These are phyloP conservation scores for Diabrotica balteata DNA, from an alignment of 2,888 invertebrate genomes.

Conservation along the genomic window DNA sequence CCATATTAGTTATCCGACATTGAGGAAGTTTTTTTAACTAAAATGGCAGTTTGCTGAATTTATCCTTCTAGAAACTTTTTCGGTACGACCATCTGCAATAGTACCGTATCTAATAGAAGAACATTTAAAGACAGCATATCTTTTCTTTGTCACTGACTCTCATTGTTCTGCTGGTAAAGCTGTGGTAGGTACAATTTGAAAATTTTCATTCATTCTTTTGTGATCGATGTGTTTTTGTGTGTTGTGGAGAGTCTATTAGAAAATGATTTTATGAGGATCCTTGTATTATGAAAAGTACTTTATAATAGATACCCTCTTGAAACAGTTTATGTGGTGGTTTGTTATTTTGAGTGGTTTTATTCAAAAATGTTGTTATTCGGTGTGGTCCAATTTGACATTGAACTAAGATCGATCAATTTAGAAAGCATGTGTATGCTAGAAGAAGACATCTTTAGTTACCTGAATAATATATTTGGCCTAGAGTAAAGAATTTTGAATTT, in stretches of 20 bases:
- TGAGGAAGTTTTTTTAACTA: no score
- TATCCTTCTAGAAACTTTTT: not conserved
- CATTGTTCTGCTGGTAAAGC: slow-evolving; percentile 40
- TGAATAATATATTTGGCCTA: no score
- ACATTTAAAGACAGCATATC: slow-evolving; percentile 5
- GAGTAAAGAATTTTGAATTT: no score
- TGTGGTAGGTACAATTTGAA: slow-evolving; percentile 53
- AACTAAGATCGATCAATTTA: slow-evolving; percentile 4
- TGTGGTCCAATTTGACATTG: slow-evolving; percentile 14
- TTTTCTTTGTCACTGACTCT: slow-evolving; percentile 20
- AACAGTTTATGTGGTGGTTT: slow-evolving; percentile 14
- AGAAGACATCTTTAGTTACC: no score
- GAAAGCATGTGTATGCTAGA: not conserved
- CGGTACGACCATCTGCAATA: slow-evolving; percentile 31
- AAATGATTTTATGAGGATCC: slow-evolving; percentile 31
- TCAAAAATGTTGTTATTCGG: slow-evolving; percentile 1
- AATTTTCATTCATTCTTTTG: slow-evolving; percentile 43
- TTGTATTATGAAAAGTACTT: slow-evolving; percentile 4
- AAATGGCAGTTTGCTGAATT: no score
- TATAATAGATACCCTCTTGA: slow-evolving; percentile 9
- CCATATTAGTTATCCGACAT: no score
- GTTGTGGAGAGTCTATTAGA: slow-evolving; percentile 35
- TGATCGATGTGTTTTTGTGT: slow-evolving; percentile 41
- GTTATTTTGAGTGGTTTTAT: slow-evolving; percentile 9
- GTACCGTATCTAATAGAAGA: slow-evolving; percentile 44